These are phyloP conservation scores for Emmelina monodactyla DNA, from an alignment of 2,888 invertebrate genomes.

Conservation along the genomic window DNA sequence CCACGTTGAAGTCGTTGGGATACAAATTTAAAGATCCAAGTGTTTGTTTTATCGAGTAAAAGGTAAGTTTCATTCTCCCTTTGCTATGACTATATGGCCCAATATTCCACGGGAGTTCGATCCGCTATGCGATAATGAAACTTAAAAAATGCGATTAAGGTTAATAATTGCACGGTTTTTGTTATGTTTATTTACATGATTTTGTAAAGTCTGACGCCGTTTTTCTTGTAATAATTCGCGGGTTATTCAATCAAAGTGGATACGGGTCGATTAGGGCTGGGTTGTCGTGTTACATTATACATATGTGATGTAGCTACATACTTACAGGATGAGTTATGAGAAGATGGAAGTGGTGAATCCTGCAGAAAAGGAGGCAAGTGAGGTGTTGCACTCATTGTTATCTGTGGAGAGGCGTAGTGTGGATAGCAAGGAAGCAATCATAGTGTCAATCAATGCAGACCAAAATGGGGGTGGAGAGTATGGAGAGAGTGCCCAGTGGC, in stretches of 20 bases:
- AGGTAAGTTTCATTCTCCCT: slow-evolving; percentile 63
- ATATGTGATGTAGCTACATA: slow-evolving; percentile 39
- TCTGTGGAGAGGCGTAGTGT: slow-evolving; percentile 73
- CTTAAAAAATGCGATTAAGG: slow-evolving; percentile 69
- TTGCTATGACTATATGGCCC: slow-evolving; percentile 66
- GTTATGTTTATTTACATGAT: slow-evolving; percentile 68
- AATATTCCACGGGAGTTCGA: slow-evolving; percentile 68
- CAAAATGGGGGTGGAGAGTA: slow-evolving; percentile 56
- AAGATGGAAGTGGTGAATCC: slow-evolving; percentile 71
- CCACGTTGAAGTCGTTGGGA: slow-evolving; percentile 29
- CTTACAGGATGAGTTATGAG: slow-evolving; percentile 58
- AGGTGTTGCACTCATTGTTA: slow-evolving; percentile 71
- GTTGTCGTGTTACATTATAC: slow-evolving; percentile 51
- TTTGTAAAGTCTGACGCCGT: slow-evolving; percentile 64
- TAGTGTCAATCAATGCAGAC: slow-evolving; percentile 52
- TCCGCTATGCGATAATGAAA: slow-evolving; percentile 69
- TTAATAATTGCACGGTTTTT: slow-evolving; percentile 68
- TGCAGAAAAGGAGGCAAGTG: slow-evolving; percentile 76
- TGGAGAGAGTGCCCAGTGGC: slow-evolving; percentile 69
- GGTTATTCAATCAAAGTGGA: slow-evolving; percentile 28
- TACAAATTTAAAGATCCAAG: slow-evolving; percentile 35
- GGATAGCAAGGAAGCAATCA: slow-evolving; percentile 61
- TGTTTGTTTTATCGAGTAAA: slow-evolving; percentile 37
- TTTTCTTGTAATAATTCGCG: slow-evolving; percentile 42
- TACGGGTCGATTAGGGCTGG: slow-evolving; percentile 49